These are phyloP conservation scores for Arrhopalites spinosus DNA, from an alignment of 2,888 invertebrate genomes.

Conservation along the genomic window DNA sequence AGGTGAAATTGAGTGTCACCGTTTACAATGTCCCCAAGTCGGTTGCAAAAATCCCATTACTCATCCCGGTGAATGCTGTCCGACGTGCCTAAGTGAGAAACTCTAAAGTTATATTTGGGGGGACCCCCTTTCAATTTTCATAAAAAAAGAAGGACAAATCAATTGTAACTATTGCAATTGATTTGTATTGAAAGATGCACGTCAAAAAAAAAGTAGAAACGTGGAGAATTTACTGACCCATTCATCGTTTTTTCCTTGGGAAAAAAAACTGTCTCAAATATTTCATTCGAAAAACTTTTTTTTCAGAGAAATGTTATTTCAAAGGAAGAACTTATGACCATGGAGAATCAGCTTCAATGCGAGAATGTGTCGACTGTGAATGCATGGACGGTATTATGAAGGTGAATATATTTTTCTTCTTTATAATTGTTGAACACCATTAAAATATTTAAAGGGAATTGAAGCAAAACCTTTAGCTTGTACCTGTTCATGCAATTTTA, in stretches of 20 bases:
- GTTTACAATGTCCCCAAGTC: conserved; percentile 76
- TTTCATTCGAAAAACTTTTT: conserved; percentile 16
- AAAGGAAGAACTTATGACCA: conserved; percentile 76
- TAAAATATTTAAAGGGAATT: too few relatives aligned
- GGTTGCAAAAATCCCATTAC: conserved; percentile 81
- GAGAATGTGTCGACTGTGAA: conserved; percentile 79
- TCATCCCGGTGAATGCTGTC: conserved; percentile 81
- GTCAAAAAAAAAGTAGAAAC: too few relatives aligned
- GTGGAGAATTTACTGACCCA: too few relatives aligned
- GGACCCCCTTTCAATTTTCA: too few relatives aligned
- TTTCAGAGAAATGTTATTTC: conserved; percentile 73
- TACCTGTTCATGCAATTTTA: too few relatives aligned
- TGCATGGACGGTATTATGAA: conserved; percentile 81
- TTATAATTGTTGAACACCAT: too few relatives aligned
- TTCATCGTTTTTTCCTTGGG: too few relatives aligned
- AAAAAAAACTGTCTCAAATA: too few relatives aligned
- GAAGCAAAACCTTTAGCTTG: too few relatives aligned
- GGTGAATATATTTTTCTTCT: too few relatives aligned
- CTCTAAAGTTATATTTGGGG: not conserved
- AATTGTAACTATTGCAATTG: not conserved
- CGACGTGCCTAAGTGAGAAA: conserved; percentile 80
- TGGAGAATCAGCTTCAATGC: conserved; percentile 74
- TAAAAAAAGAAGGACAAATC: too few relatives aligned
- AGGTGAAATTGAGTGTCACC: conserved; percentile 82
- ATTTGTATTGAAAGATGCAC: too few relatives aligned